A percentile compares a stretch with the other conserved stretches of the same genome.
These are phyloP conservation scores for Leptopilina drosophilae DNA, from an alignment of 2,888 invertebrate species.

Conservation along the genomic window DNA sequence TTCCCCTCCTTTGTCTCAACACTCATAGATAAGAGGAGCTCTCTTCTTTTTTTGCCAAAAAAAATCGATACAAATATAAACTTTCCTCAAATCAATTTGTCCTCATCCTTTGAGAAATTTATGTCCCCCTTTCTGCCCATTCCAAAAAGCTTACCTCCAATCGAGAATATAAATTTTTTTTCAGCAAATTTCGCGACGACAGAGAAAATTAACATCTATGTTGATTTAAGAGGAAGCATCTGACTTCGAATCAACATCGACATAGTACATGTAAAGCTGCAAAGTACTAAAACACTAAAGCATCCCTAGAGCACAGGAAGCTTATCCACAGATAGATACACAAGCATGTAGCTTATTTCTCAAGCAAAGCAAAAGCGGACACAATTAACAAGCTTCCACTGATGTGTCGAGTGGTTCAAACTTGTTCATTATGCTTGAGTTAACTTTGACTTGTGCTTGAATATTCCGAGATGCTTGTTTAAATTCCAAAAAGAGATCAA, in stretches of 20 bases:
- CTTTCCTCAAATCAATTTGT: no score
- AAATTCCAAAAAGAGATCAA: slow-evolving; percentile 10
- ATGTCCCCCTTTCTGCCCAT: no score
- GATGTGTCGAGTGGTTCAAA: slow-evolving; percentile 59
- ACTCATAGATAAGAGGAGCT: not conserved
- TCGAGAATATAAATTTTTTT: not conserved
- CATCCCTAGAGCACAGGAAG: slow-evolving; percentile 46
- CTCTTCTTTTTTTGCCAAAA: not conserved
- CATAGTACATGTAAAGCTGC: slow-evolving; percentile 56
- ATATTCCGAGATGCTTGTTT: slow-evolving; percentile 52
- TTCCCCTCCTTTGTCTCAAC: not conserved
- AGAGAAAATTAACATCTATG: slow-evolving; percentile 53
- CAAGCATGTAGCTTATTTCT: slow-evolving; percentile 40
- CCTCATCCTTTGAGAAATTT: no score
- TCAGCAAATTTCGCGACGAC: not conserved
- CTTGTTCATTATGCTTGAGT: slow-evolving; percentile 67
- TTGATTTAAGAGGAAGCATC: slow-evolving; percentile 59
- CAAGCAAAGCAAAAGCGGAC: slow-evolving; percentile 57
- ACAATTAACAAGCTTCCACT: slow-evolving; percentile 64
- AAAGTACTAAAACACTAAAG: slow-evolving; percentile 60
- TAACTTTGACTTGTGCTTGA: slow-evolving; percentile 56
- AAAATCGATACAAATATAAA: not conserved
- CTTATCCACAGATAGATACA: slow-evolving; percentile 47
- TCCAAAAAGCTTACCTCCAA: not conserved
- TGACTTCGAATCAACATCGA: slow-evolving; percentile 62